Base-by-base conservation (phyloP, 2,888 invertebrate species). In the Ectropis crepuscularia region DNA sequence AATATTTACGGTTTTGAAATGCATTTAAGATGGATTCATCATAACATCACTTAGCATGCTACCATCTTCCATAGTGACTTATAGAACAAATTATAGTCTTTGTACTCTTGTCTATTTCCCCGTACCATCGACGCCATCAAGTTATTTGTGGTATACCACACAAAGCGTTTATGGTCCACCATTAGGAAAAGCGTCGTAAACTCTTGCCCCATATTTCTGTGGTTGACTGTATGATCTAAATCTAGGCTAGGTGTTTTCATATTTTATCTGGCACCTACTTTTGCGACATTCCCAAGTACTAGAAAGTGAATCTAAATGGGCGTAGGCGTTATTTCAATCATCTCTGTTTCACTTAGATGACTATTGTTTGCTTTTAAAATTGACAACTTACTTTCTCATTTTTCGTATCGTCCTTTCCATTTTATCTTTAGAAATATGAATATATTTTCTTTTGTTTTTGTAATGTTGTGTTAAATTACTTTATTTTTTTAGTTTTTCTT, bases 111-210 rank as follows among this genome's bases (percentile, higher is more conserved):
- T 5, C 43, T 6, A 39, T 53, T 60, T 61, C 60, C 57, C 53
- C 64, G 60, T 61, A 60, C 57, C 47, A 41, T 4, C 38, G 36
- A 37, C 57, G 57, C 57, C 47, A 41, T 4, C 38, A 12, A 37
- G 47, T 37, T 57, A 61, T 60, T 65, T 57, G 64, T 51, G 60
- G 64, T 57, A 39, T 39, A 39, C 64, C 60, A 57, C 60, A 60
- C 39, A 51, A 49, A n/a, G 50, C 46, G 46, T 60, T 64, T 53
- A 53, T 36, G 47, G 50, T 41, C n/a, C 28, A 48, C 47, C 64
- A 65, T 65, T 61, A 65, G 48, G 60, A 61, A 61, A 57, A 36
- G 51, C 48, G 43, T 60, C 47, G 60, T 61, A 65, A 61, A 65
- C 28, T 11, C 53, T 60, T 43, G 64, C 46, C 41, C 60, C 60